Percentiles rank a stretch among this genome's conserved stretches.
Conservation (phyloP, 2,113 vertebrate species). For the Ranitomeya variabilis region DNA sequence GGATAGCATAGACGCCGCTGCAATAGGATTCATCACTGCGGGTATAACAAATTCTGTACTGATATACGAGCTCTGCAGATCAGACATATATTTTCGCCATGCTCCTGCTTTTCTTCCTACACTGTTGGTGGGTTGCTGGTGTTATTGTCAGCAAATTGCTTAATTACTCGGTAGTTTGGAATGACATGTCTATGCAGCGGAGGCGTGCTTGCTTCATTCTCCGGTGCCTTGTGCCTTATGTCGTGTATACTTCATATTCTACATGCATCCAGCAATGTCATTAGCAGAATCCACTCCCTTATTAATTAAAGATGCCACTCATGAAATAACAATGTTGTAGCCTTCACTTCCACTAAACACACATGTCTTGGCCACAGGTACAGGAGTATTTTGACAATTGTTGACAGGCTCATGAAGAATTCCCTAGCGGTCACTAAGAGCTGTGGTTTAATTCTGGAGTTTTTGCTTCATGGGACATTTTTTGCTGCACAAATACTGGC, state of each 20-base stretch:
- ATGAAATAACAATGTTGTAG: neutral
- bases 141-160: constrained; percentile 26
- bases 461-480: neutral
- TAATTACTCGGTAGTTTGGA: constrained; percentile 14
- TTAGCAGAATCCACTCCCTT: neutral
- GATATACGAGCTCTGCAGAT: neutral
- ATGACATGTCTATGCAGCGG: constrained; percentile 11
- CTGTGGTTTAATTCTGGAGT: neutral
- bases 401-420: neutral
- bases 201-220: neutral
- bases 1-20: no score
- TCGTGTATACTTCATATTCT: neutral
- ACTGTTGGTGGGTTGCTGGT: neutral
- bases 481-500: neutral
- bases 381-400: neutral
- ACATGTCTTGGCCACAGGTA: neutral
- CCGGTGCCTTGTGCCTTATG: neutral
- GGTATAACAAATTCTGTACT: neutral
- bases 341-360: neutral
- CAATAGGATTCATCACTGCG: neutral
- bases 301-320: constrained; percentile 5
- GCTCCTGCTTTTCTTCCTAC: neutral
- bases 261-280: neutral
- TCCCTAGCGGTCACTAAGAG: neutral
- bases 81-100: neutral